Percentiles rank a stretch among this genome's conserved stretches.
These are phyloP conservation scores for Macaria notata DNA, from an alignment of 2,888 invertebrate species.

Conservation along the genomic window DNA sequence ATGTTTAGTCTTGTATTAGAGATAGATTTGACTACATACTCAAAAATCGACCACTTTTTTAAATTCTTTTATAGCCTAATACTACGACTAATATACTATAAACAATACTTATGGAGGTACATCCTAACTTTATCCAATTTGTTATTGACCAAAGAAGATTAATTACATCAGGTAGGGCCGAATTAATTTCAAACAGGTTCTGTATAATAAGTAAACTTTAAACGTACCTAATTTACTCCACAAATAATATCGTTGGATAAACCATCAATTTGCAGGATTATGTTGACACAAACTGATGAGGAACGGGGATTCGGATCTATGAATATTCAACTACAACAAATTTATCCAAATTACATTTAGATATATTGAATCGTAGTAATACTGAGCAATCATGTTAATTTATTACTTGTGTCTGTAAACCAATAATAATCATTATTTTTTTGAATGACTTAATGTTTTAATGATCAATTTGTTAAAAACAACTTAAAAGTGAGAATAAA, in stretches of 20 bases:
- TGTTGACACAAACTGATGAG: conserved; percentile 20
- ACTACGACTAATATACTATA: too few relatives aligned
- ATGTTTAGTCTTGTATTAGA: too few relatives aligned
- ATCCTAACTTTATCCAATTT: too few relatives aligned
- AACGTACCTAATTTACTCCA: conserved; percentile 13
- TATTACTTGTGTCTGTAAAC: too few relatives aligned
- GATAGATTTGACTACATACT: too few relatives aligned
- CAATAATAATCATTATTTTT: too few relatives aligned
- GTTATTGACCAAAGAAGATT: conserved; percentile 18
- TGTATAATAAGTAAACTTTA: conserved; percentile 14
- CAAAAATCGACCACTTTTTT: too few relatives aligned
- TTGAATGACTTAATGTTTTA: too few relatives aligned
- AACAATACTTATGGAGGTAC: too few relatives aligned
- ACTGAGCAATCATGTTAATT: not conserved
- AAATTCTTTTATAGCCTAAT: too few relatives aligned
- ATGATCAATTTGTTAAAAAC: too few relatives aligned
- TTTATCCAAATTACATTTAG: not conserved
- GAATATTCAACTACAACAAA: conserved; percentile 13
- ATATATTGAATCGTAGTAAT: not conserved
- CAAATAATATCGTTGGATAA: conserved; percentile 14
- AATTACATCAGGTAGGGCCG: conserved; percentile 4
- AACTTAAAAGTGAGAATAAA: too few relatives aligned
- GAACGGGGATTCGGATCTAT: conserved; percentile 7
- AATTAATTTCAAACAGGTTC: conserved; percentile 14
- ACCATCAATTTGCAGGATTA: conserved; percentile 15